A percentile compares a stretch with the other conserved stretches of the same genome.
Conservation (phyloP, 1,140 invertebrate genomes). For the Heterodera carotae region DNA sequence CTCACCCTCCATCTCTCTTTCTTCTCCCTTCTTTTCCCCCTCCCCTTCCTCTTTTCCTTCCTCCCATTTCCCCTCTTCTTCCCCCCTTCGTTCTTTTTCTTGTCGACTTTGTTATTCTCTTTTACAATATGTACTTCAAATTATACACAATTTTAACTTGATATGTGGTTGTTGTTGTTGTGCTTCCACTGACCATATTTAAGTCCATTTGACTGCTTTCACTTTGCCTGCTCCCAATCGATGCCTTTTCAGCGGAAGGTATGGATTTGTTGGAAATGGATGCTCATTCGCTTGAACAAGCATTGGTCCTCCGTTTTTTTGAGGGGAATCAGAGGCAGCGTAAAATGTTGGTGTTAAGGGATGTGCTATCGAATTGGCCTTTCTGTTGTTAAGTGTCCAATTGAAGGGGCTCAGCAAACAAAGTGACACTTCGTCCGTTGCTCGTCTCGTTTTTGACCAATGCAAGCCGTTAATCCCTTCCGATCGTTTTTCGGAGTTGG, state of each 20-base stretch:
- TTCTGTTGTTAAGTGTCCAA: constrained; percentile 72
- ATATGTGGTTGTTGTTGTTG: no score
- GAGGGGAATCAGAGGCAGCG: constrained; percentile 50
- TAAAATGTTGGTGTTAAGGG: constrained; percentile 67
- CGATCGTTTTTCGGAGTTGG: constrained; percentile 80
- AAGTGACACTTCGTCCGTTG: constrained; percentile 78
- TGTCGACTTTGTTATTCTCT: no score
- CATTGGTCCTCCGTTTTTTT: constrained; percentile 84
- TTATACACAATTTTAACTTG: no score
- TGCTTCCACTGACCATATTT: no score
- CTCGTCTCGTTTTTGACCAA: constrained; percentile 83
- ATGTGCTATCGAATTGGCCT: constrained; percentile 16
- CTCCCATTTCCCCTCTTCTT: no score
- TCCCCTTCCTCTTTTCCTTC: no score
- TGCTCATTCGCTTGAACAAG: constrained; percentile 85
- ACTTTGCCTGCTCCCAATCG: no score
- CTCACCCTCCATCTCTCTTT: background rate
- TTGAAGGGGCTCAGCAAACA: constrained; percentile 79
- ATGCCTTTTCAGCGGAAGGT: no score
- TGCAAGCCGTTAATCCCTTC: constrained; percentile 81
- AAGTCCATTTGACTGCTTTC: no score
- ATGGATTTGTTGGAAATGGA: constrained; percentile 77
- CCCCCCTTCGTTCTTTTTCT: no score
- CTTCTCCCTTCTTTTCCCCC: background rate
- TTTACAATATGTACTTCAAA: no score